phyloP scores from a whole-genome alignment of 1,140 invertebrate species.

The Druon quercuslanigerum region DNA sequence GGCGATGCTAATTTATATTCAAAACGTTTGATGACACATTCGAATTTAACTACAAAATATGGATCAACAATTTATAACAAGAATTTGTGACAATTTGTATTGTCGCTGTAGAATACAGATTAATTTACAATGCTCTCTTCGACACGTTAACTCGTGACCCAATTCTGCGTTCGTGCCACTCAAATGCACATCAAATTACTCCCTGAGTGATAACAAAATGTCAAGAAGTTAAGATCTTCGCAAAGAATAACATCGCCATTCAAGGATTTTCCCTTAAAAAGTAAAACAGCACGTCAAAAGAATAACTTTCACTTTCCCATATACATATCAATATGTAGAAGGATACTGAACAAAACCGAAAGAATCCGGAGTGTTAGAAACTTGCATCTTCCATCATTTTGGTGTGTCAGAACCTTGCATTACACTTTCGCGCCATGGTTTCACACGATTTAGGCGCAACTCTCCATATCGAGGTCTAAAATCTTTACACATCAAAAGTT shows the following conservation, averaged over 20 bases:
- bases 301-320: no score
- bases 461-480: no score
- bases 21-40: constrained; percentile 4
- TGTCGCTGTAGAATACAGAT: constrained; percentile 39
- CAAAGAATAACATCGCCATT: constrained; percentile 35
- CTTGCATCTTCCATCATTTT: no score
- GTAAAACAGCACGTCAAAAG: no score
- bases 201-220: constrained; percentile 53
- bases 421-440: no score
- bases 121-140: constrained; percentile 44
- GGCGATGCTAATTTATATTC: constrained; percentile 12
- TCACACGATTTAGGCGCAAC: no score
- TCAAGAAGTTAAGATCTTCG: constrained; percentile 45
- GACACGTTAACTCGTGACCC: constrained; percentile 48
- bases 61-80: constrained; percentile 45
- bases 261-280: background rate
- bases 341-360: no score
- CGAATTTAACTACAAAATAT: constrained; percentile 36
- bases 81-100: constrained; percentile 49
- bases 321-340: no score
- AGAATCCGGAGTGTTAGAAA: no score
- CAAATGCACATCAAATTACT: constrained; percentile 62
- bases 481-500: background rate
- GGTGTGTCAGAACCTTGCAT: no score
- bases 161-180: constrained; percentile 49